Evolutionary conservation across 2,888 invertebrate species (phyloP).

Genomic region (Latrodectus elegans): DNA sequence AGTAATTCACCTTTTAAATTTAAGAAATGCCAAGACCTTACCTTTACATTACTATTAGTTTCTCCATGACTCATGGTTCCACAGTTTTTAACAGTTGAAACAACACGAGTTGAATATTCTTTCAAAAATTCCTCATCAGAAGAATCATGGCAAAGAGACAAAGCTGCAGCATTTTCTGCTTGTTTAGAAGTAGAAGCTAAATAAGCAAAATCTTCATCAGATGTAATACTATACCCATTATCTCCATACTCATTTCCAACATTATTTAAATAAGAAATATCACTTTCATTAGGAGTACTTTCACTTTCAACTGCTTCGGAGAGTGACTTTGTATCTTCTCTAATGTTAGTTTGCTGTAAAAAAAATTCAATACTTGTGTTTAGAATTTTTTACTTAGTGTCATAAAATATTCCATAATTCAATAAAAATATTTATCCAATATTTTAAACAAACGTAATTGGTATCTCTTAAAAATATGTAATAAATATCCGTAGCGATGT

Average conservation of each 20-base stretch:
- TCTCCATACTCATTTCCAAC: slow-evolving; percentile 10
- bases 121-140: slow-evolving; percentile 11
- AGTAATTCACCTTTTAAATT: no score
- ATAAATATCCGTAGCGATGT: no score
- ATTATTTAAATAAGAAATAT: neutral
- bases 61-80: no score
- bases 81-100: no score
- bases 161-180: neutral
- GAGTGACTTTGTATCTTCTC: neutral
- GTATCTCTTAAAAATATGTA: no score
- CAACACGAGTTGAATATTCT: neutral
- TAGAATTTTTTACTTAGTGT: no score
- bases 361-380: no score
- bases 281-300: neutral
- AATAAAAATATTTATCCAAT: no score
- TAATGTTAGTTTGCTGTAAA: neutral
- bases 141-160: neutral
- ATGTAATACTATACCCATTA: neutral
- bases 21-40: no score
- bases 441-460: no score
- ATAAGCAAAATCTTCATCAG: slow-evolving; percentile 5
- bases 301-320: neutral
- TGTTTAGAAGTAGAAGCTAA: neutral
- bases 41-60: no score
- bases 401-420: no score